Evolutionary conservation across 64 coral and sea anemone genomes (phyloP), one percentile per base, ranked within the genome.

Genomic region (Acropora yongei): DNA sequence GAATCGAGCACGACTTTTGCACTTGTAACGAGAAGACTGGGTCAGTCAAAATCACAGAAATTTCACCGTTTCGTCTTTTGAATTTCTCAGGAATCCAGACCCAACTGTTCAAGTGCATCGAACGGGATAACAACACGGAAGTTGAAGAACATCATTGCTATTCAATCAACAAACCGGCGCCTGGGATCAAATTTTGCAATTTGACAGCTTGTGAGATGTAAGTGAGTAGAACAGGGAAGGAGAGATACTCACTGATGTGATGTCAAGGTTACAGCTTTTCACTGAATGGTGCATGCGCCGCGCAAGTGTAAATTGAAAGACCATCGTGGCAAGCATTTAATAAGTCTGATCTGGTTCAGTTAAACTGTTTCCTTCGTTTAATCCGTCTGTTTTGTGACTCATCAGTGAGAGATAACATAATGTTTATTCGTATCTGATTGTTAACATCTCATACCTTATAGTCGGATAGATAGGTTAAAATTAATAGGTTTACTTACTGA

Each of bases 21-120:
- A 30, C 30, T 30, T 30, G 30, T 30, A 30, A 30, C 30, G 30
- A 30, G 30, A 30, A 30, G 30, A 30, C 30, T 30, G 30, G 30
- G 30, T 30, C 30, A 30, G 30, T 30, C 47, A n/a, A 45, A 42
- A 40, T 0, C 67, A 18, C 48, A 9, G 18, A 55, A 44, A 6
- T 44, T 65, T 78, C 51, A 7, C 10, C 51, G 10, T 17, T 80
- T 47, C 18, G 20, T 67, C 48, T 81, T 78, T 49, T 18, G 13
- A 3, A 17, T 49, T 47, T 16, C 17, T 88, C 40, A 96, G 94
- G 94, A 72, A 77, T 72, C 17, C 84, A 92, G 68, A 87, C 60
- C 72, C 84, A 78, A 66, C 4, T 87, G 44, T 92, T 84, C 78
- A 72, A 76, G 10, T 96, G 94, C 49, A 53, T 11, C 48, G 71